These are phyloP conservation scores for Lasioglossum marginatum DNA, from an alignment of 2,888 invertebrate species.

Conservation along the genomic window DNA sequence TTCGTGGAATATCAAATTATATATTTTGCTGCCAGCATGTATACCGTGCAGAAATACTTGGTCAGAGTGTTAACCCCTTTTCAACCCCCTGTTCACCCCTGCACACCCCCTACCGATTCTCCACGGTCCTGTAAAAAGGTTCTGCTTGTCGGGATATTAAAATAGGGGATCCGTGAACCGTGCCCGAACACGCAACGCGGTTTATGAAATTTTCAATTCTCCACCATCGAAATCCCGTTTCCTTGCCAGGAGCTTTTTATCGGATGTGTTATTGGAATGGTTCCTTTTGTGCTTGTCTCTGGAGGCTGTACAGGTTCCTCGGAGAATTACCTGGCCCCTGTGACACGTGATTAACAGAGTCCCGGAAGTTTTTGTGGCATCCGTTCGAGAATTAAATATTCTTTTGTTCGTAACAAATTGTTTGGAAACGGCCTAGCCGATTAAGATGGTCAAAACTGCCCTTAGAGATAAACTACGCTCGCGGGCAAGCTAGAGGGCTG, in stretches of 20 bases:
- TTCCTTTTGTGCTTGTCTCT: background rate
- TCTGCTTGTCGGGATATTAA: constrained; percentile 44
- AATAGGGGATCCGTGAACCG: constrained; percentile 13
- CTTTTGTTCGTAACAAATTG: too few species aligned
- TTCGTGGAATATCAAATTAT: background rate
- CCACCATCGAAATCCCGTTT: background rate
- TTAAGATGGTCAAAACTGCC: too few species aligned
- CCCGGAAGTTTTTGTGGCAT: constrained; percentile 1
- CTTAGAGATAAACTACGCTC: too few species aligned
- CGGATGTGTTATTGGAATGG: background rate
- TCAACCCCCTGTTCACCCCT: background rate
- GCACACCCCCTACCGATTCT: background rate
- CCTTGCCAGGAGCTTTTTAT: background rate
- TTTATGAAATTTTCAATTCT: constrained; percentile 36
- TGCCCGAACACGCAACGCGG: constrained; percentile 10
- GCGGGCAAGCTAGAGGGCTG: too few species aligned
- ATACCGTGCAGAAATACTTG: background rate
- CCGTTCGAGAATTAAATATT: background rate
- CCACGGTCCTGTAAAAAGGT: constrained; percentile 9
- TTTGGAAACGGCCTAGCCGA: too few species aligned
- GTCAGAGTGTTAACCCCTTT: constrained; percentile 5
- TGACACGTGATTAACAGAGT: constrained; percentile 34
- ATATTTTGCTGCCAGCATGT: background rate
- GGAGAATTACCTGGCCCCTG: constrained; percentile 10
- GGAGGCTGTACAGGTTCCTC: too few species aligned